Percentiles rank a stretch among this genome's conserved stretches.
phyloP scores from a whole-genome alignment of 1,140 invertebrate genomes.

The Panulirus ornatus region DNA sequence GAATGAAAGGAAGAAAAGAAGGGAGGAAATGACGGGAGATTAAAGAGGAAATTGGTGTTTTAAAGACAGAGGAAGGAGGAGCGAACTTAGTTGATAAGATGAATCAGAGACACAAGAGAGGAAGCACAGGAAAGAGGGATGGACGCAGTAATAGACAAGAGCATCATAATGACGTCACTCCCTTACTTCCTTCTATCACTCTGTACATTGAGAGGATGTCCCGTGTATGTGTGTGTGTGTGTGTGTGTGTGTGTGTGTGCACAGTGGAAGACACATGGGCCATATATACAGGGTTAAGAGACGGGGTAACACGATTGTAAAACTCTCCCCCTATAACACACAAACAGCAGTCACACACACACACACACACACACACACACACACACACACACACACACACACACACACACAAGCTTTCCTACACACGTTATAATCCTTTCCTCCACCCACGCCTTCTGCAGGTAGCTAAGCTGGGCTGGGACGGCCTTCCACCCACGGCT shows the following conservation, averaged over 20 bases:
- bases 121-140: neutral
- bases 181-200: neutral
- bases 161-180: neutral
- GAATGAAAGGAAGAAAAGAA: neutral
- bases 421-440: too few species aligned
- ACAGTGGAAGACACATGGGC: neutral
- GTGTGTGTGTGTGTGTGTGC: neutral
- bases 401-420: conserved; percentile 1
- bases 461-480: too few species aligned
- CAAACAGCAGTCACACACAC: too few species aligned
- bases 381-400: neutral
- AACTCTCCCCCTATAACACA: too few species aligned
- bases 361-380: conserved; percentile 13
- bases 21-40: neutral
- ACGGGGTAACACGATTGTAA: too few species aligned
- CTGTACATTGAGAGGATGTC: neutral
- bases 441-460: neutral
- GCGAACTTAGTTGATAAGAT: neutral
- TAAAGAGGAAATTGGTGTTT: neutral
- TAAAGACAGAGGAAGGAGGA: neutral
- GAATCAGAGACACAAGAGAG: neutral
- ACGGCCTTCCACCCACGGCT: too few species aligned
- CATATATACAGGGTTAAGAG: neutral
- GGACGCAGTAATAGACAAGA: neutral
- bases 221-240: neutral